Base-by-base conservation (phyloP, 2,113 vertebrate genomes). In the Dolichotis patagonum region DNA sequence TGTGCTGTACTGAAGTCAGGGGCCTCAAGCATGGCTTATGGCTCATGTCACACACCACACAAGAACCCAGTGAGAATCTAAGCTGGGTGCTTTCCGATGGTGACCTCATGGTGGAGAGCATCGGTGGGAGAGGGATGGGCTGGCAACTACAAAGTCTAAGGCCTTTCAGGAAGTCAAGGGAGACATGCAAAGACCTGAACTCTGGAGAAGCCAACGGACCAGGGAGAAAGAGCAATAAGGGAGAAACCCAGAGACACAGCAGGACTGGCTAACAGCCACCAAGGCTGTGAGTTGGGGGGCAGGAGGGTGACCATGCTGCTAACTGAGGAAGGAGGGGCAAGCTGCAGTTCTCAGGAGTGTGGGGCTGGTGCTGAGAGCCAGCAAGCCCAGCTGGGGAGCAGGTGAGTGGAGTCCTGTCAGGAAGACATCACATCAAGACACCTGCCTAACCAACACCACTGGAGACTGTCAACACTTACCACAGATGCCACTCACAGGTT, bases 21-120 rank as follows among this genome's bases (percentile, higher is more conserved):
- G 38, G 1, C 60, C 16, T 32, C 0, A 20, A 38, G 10, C 17
- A 3, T 41, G 43, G 43, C 35, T 2, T 41, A 11, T 38, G 28
- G 13, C 28, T 11, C 5, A 6, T 17, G 12, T 54, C 32, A 52
- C 46, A 62, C 32, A 28, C 67, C 52, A 62, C 2, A 1, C 24
- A 32, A 28, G 17, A 35, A 49, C 30, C 41, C 17, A 17, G 17
- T 32, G 0, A 58, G 20, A 30, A 12, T n/a, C 62, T 6, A 56
- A 24, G 32, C 67, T 17, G 38, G 10, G 22, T 30, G 7, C 75
- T 77, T 65, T 32, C 52, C 80, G 54, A 58, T 58, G 52, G 78
- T 43, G 52, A 52, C 69, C 46, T 35, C 4, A 5, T 2, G 9
- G 38, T 46, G 46, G 41, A 26, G 17, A 12, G 35, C 46, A 65